Evolutionary conservation across 23 tunicate genomes (phyloP).

Genomic region (Halocynthia aurantium): DNA sequence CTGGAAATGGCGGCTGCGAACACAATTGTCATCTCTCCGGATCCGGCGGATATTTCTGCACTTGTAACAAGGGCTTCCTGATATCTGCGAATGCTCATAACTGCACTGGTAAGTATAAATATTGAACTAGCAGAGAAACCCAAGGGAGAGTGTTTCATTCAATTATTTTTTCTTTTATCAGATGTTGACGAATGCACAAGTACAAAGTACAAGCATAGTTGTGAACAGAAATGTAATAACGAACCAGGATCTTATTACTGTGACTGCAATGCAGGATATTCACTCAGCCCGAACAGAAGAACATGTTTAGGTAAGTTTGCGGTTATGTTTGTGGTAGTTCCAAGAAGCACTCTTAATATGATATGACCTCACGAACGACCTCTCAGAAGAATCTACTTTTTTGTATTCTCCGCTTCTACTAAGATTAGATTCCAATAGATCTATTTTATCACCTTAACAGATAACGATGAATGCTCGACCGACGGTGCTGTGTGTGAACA

Average conservation of each 20-base stretch:
- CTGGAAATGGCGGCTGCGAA: conserved; percentile 82
- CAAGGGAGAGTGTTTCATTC: no score
- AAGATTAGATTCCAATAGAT: no score
- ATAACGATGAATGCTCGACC: conserved; percentile 66
- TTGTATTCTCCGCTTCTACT: no score
- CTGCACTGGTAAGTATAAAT: conserved; percentile 59
- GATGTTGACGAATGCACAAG: conserved; percentile 78
- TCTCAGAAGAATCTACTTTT: no score
- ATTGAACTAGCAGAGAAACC: not conserved
- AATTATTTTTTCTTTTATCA: not conserved
- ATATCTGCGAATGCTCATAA: conserved; percentile 51
- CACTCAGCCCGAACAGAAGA: conserved; percentile 57
- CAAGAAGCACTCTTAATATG: no score
- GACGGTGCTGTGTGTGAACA: conserved; percentile 50
- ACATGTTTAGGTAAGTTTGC: conserved; percentile 54
- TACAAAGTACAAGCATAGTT: conserved; percentile 31
- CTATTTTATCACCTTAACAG: conserved; percentile 20
- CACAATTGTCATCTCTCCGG: conserved; percentile 73
- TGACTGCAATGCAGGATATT: conserved; percentile 62
- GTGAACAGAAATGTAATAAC: conserved; percentile 74
- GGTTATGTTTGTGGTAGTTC: no score
- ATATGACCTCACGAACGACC: no score
- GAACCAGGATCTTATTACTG: conserved; percentile 89
- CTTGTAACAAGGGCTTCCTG: conserved; percentile 70
- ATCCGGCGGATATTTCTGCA: conserved; percentile 43